Evolutionary conservation across 2,113 vertebrate genomes (phyloP), one percentile per base, ranked within the genome.

Genomic region (Excalfactoria chinensis): DNA sequence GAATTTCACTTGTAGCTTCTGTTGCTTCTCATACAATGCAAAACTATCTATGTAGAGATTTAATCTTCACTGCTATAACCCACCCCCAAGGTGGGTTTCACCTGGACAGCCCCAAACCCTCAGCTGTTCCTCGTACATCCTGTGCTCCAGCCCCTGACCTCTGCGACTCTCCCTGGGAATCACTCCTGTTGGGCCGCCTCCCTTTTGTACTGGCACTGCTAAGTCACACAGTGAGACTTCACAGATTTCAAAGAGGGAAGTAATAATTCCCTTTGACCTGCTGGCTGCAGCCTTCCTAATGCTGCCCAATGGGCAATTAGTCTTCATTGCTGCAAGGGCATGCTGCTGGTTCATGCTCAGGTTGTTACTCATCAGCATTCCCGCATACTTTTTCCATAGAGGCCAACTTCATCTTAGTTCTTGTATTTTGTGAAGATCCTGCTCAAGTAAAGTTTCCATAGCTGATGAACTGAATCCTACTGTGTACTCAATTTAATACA

Each of bases 401-500:
- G 40, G 40, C 62, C 22, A 74, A 35, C 46, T 67, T 80, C 48
- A 43, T 53, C 32, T 40, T 37, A 9, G 2, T 64, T 77, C 8
- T 32, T 51, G 11, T 43, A 11, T 6, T 32, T 49, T 64, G 73
- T n/a, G 23, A 37, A 46, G 11, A 2, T 18, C 19, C 1, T 1
- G 58, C 20, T 72, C 30, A 28, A 75, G 26, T 34, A 75, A 28
- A 75, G 22, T 37, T 79, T 28, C 35, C 68, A 3, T 49, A 41
- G 17, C 34, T 25, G 56, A 74, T 66, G 16, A 46, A 4, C 1
- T 26, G 46, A 55, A 68, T 60, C 26, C 43, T 55, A 9, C 28
- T 17, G 0, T 40, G 3, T 35, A 11, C 5, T 22, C 66, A 10
- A 16, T 66, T 78, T 66, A 35, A 56, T 23, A 26, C 6, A 0